Percentiles rank a stretch among this genome's conserved stretches.
These are phyloP conservation scores for Melanotaenia nigrans DNA, from an alignment of 2,797 vertebrate species.

Conservation along the genomic window DNA sequence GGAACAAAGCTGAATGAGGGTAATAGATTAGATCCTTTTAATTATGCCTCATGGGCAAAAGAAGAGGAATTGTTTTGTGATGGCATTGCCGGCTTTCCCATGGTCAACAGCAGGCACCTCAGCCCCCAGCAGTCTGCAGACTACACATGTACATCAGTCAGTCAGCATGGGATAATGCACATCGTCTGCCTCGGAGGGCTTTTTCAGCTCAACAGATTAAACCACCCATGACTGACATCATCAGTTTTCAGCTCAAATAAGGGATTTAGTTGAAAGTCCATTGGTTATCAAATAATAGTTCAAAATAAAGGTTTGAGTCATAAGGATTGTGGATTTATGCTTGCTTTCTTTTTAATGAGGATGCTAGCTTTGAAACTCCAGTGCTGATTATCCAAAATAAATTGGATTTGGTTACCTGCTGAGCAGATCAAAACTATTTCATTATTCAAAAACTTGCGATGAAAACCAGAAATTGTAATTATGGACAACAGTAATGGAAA, in stretches of 20 bases:
- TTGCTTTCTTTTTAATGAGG: conserved; percentile 1
- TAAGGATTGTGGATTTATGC: conserved; percentile 9
- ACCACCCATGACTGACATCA: conserved; percentile 47
- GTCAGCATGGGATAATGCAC: not conserved
- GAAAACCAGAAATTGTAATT: conserved; percentile 19
- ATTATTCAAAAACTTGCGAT: not conserved
- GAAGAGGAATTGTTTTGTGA: not conserved
- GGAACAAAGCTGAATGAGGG: conserved; percentile 3
- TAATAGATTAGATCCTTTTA: conserved; percentile 12
- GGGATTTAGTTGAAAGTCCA: conserved; percentile 33
- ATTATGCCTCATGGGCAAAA: conserved; percentile 2
- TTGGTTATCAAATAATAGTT: conserved; percentile 14
- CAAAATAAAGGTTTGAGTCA: conserved; percentile 8
- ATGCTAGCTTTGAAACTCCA: not conserved
- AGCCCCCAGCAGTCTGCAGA: not conserved
- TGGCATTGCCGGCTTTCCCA: not conserved
- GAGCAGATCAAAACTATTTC: conserved; percentile 18
- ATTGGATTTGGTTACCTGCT: conserved; percentile 9
- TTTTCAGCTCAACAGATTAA: conserved; percentile 40
- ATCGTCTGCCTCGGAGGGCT: conserved; percentile 5
- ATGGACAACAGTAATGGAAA: conserved; percentile 2
- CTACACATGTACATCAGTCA: conserved; percentile 1
- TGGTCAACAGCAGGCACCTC: not conserved
- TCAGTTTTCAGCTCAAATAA: conserved; percentile 47
- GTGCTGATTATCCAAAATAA: conserved; percentile 1